phyloP scores from a whole-genome alignment of 2,888 invertebrate genomes.

The Leptopterna dolabrata region DNA sequence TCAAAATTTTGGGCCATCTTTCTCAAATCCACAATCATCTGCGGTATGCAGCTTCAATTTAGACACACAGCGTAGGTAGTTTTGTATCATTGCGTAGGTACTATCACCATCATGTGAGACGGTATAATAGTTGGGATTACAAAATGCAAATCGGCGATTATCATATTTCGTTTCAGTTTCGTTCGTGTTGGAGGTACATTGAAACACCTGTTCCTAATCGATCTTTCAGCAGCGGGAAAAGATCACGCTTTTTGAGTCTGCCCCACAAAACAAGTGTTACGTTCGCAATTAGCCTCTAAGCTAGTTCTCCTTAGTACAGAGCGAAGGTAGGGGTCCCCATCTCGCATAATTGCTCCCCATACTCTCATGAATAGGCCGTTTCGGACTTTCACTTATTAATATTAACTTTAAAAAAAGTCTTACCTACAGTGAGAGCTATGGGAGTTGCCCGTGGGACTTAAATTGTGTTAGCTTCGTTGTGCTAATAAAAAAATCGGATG shows the following conservation, averaged over 20 bases:
- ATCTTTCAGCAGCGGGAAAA: background rate
- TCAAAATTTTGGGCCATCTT: no score
- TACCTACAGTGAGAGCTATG: background rate
- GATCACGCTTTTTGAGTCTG: background rate
- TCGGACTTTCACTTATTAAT: background rate
- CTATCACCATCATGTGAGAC: no score
- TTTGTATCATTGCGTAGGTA: no score
- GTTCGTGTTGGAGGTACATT: background rate
- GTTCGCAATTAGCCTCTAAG: background rate
- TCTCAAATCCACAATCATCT: no score
- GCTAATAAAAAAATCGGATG: background rate
- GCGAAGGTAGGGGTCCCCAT: background rate
- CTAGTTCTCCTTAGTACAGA: background rate
- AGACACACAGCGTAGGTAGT: no score
- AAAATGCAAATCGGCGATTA: no score
- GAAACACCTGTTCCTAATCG: background rate
- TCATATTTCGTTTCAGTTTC: no score
- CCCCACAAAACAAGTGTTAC: conserved; percentile 3
- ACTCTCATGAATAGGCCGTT: conserved; percentile 2
- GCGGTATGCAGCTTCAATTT: no score
- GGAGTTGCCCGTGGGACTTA: background rate
- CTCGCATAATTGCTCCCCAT: background rate
- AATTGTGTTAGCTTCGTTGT: background rate
- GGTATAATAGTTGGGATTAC: no score
- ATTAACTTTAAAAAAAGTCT: background rate